Evolutionary conservation across 2,113 vertebrate genomes (phyloP).

Genomic region (Amazona vittata): DNA sequence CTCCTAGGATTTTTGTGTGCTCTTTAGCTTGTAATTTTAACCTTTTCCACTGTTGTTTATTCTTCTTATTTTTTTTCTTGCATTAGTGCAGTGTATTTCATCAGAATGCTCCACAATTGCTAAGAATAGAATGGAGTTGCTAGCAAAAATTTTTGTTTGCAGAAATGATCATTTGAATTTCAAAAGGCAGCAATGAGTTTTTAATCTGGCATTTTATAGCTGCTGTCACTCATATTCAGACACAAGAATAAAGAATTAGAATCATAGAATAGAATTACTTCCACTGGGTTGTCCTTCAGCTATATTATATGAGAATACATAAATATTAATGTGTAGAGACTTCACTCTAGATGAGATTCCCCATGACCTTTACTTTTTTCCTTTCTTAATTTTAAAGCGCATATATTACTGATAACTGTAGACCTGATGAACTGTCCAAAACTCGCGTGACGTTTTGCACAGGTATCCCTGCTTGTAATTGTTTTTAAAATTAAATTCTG

Average conservation of each 20-base stretch:
- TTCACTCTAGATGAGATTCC: neutral
- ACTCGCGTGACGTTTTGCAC: neutral
- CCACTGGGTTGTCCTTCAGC: neutral
- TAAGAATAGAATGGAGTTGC: neutral
- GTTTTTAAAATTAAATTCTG: neutral
- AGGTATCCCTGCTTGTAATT: neutral
- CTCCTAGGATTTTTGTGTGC: neutral
- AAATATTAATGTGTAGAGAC: neutral
- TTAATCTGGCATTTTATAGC: neutral
- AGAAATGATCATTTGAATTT: neutral
- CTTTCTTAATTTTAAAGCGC: neutral
- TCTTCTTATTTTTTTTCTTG: neutral
- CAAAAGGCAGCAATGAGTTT: neutral
- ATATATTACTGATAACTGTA: neutral
- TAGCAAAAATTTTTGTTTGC: neutral
- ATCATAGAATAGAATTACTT: neutral
- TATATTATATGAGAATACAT: neutral
- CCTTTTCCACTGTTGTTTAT: neutral
- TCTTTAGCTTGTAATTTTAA: neutral
- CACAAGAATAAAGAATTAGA: neutral
- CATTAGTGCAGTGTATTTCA: neutral
- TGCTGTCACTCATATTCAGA: neutral
- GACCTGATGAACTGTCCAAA: neutral
- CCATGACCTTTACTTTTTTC: neutral
- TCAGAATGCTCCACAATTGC: neutral